Base-by-base conservation (phyloP, 2,797 vertebrate genomes). In the Rhinella marina region DNA sequence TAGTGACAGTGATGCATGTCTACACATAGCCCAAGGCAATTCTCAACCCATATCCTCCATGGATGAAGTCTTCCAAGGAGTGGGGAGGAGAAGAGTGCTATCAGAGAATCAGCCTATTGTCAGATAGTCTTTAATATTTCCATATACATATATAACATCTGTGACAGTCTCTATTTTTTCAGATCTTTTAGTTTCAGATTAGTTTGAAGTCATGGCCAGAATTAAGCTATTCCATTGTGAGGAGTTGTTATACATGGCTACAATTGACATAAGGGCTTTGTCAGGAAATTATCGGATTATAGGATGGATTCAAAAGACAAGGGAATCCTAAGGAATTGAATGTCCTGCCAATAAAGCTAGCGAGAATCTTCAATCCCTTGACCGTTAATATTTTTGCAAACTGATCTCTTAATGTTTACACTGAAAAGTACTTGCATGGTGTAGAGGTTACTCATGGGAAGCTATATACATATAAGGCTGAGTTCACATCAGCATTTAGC, bases 181-280 rank as follows among this genome's bases (percentile, higher is more conserved):
- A 41, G 1, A 19, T 1, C 19, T 75, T 17, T 23, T 50, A 41
- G 29, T 70, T 72, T 14, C 6, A 19, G 29, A 41, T 12, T 7
- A 41, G 41, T 14, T 1, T 7, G 27, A 70, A 32, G 27, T 48
- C 17, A 14, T 41, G 19, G 21, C 72, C 41, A 12, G 72, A 19
- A 75, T 48, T 75, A 23, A 48, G 11, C 41, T 41, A 21, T 75
- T 48, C 32, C 41, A 75, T 48, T 11, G 32, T 21, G 16, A 73
- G 29, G 16, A 32, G 48, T 73, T 75, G 32, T 50, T 41, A 21
- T 48, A 48, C 72, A 50, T 50, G 72, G 12, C 13, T 72, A 50
- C 4, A 75, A 75, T 23, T 50, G 72, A 75, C 72, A 75, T 17
- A 48, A 75, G 21, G 41, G 72, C 19, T 75, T 75, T 75, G 72